Base-by-base conservation (phyloP, 2,888 invertebrate genomes). In the Tridacna gigas region DNA sequence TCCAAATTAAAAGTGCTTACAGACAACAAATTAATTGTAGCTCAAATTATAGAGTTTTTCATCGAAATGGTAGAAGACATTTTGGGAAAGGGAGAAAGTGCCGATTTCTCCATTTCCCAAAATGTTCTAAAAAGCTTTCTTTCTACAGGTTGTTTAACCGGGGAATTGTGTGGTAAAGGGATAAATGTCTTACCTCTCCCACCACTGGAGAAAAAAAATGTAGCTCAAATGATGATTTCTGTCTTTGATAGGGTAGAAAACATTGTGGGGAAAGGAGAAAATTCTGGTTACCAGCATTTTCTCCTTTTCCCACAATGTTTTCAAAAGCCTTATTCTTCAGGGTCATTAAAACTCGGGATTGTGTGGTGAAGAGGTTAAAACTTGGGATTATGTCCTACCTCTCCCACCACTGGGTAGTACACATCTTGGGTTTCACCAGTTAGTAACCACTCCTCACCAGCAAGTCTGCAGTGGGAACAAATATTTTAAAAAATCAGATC, bases 371-470 rank as follows among this genome's bases (percentile, higher is more conserved):
- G 7, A 37, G 37, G 7, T 37, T 37, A 7, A 37, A 37, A 37
- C 3, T 37, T 37, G 2, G 37, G 37, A 37, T 4, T 37, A 7
- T 20, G 56, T 86, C 91, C 86, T 82, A 93, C 93, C 89, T 93
- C 92, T 67, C 93, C 93, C 73, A 94, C 91, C 73, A 92, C 89
- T 47, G 93, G 92, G 45, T 85, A 89, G 76, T 92, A 91, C 45
- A 89, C 89, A 65, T 93, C 91, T 20, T 88, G 84, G 18, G 91
- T 89, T 22, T 89, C 91, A 26, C 90, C 90, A 18, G 93, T 93
- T 22, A 94, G 66, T 15, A 93, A 83, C 94, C 94, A 94, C 82
- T 92, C 91, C 48, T 93, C 93, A 15, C 94, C 94, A 61, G 93
- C 90, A 25, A 88, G 56, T 82, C 93, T 93, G 77, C n/a, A 74